Evolutionary conservation across 2,113 vertebrate genomes (phyloP).

Genomic region (Notothenia coriiceps): DNA sequence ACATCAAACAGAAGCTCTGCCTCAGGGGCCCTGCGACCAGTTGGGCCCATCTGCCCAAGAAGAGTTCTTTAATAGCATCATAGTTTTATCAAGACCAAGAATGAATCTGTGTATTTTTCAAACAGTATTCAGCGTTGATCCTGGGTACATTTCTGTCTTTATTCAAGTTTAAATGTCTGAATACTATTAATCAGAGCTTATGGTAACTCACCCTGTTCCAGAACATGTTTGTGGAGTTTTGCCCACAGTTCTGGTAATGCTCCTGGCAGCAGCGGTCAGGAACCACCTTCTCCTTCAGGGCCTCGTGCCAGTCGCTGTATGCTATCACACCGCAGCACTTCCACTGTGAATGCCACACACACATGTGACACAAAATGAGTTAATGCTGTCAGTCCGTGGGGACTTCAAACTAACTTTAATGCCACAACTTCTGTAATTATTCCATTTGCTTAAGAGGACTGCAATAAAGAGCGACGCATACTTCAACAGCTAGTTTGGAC

Average conservation of each 20-base stretch:
- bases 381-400: conserved; percentile 2
- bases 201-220: conserved; percentile 90
- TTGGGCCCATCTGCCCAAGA: too few species aligned
- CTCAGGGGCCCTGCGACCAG: neutral
- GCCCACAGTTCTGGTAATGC: conserved; percentile 95
- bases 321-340: conserved; percentile 95
- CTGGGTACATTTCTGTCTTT: too few species aligned
- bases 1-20: neutral
- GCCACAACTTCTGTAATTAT: conserved; percentile 12
- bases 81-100: neutral
- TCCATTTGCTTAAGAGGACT: conserved; percentile 18
- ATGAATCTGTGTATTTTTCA: too few species aligned
- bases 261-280: conserved; percentile 97
- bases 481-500: conserved; percentile 11
- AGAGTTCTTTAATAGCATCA: neutral
- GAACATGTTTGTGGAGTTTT: conserved; percentile 89
- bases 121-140: too few species aligned
- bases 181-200: accelerated
- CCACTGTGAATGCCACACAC: conserved; percentile 85
- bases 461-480: conserved; percentile 7
- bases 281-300: conserved; percentile 92
- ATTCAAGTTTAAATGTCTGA: too few species aligned
- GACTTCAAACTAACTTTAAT: conserved; percentile 35
- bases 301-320: conserved; percentile 93
- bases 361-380: neutral